phyloP scores from a whole-genome alignment of 2,797 vertebrate genomes.

The Notamacropus eugenii region DNA sequence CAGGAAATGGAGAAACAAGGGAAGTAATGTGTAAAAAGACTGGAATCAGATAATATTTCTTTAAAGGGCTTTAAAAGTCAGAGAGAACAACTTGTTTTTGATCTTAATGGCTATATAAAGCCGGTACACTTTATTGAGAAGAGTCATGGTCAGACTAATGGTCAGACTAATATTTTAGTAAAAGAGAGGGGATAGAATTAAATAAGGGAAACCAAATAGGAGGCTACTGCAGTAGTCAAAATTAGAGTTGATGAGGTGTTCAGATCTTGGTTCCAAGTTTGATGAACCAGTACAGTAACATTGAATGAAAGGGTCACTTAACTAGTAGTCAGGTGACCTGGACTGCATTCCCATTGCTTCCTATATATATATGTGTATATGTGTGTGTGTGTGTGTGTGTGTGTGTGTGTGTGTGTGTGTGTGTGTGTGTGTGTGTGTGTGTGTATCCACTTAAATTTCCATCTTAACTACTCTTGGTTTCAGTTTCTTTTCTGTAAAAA shows the following conservation, averaged over 20 bases:
- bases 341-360: neutral
- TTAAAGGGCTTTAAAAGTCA: neutral
- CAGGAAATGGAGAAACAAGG: neutral
- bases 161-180: neutral
- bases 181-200: neutral
- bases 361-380: neutral
- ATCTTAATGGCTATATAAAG: neutral
- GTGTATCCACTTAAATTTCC: neutral
- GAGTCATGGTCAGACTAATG: neutral
- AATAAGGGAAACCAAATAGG: neutral
- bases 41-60: neutral
- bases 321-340: neutral
- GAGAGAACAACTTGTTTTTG: neutral
- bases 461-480: slow-evolving; percentile 22
- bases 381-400: no score
- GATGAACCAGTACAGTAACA: neutral
- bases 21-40: neutral
- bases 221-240: neutral
- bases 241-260: neutral
- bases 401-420: no score
- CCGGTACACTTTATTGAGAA: neutral
- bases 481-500: slow-evolving; percentile 27
- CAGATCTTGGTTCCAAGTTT: neutral
- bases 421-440: no score
- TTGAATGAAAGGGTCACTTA: neutral